These are phyloP conservation scores for Augochlorella aurata DNA, from an alignment of 2,888 invertebrate species.

Conservation along the genomic window DNA sequence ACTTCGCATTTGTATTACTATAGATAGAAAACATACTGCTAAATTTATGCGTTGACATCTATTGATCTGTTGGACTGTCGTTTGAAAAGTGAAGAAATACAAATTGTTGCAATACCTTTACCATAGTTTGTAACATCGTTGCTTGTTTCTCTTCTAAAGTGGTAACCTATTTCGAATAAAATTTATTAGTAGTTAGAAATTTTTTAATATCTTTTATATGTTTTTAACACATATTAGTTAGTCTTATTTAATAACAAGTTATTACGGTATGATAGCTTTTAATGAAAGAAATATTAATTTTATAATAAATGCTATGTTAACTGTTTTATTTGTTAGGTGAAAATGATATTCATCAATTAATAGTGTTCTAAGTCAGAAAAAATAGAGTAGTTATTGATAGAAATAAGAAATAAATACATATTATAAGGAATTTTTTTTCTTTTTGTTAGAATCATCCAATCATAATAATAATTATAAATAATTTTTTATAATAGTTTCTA, in stretches of 20 bases:
- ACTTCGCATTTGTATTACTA: conserved; percentile 29
- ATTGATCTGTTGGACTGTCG: conserved; percentile 57
- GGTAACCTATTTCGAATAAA: conserved; percentile 68
- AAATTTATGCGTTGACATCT: conserved; percentile 39
- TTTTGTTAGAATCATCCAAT: too few relatives aligned
- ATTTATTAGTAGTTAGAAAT: conserved; percentile 28
- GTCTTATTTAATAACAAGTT: neutral
- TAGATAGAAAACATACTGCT: conserved; percentile 50
- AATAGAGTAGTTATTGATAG: neutral
- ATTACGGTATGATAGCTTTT: neutral
- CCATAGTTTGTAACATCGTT: conserved; percentile 73
- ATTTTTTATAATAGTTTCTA: too few relatives aligned
- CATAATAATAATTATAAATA: too few relatives aligned
- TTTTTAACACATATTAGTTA: neutral
- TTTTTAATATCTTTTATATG: neutral
- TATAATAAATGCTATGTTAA: neutral
- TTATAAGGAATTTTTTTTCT: too few relatives aligned
- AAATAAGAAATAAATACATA: too few relatives aligned
- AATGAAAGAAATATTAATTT: neutral
- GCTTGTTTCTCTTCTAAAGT: conserved; percentile 76
- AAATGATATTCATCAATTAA: neutral
- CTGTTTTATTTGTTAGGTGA: neutral
- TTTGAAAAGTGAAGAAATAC: conserved; percentile 65
- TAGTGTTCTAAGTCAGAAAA: neutral
- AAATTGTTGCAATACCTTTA: conserved; percentile 74